These are phyloP conservation scores for Urocolius indicus DNA, from an alignment of 2,113 vertebrate species.

Conservation along the genomic window DNA sequence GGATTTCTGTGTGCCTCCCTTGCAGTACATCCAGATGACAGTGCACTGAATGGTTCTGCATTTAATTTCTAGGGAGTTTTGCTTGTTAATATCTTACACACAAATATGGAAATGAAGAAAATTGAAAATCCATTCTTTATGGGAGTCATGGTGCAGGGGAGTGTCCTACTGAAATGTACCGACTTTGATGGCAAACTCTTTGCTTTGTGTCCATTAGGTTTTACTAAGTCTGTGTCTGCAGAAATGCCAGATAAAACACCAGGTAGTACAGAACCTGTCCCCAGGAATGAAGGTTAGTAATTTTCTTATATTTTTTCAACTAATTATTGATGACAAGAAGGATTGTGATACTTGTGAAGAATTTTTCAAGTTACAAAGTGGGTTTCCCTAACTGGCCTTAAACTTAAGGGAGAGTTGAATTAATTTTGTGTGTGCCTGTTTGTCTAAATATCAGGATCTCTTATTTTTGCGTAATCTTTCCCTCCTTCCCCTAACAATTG, in stretches of 20 bases:
- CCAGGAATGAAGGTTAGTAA: slow-evolving; percentile 41
- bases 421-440: background rate
- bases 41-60: background rate
- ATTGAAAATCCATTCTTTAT: background rate
- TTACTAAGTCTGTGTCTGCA: slow-evolving; percentile 1
- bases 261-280: slow-evolving; percentile 33
- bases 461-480: background rate
- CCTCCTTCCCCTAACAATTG: background rate
- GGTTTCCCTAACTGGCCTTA: background rate
- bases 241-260: slow-evolving; percentile 70
- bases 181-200: slow-evolving; percentile 13
- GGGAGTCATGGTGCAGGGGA: background rate
- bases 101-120: background rate
- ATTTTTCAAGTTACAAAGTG: background rate
- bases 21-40: background rate
- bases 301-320: background rate
- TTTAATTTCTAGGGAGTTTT: background rate
- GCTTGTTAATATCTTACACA: background rate
- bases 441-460: background rate
- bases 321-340: background rate
- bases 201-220: slow-evolving; percentile 59
- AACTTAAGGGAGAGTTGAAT: background rate
- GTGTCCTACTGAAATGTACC: background rate
- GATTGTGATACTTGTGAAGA: background rate
- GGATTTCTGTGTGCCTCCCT: background rate